A percentile compares a stretch with the other conserved stretches of the same genome.
phyloP scores from a whole-genome alignment of 2,113 vertebrate genomes.

The Sebastes schlegelii region DNA sequence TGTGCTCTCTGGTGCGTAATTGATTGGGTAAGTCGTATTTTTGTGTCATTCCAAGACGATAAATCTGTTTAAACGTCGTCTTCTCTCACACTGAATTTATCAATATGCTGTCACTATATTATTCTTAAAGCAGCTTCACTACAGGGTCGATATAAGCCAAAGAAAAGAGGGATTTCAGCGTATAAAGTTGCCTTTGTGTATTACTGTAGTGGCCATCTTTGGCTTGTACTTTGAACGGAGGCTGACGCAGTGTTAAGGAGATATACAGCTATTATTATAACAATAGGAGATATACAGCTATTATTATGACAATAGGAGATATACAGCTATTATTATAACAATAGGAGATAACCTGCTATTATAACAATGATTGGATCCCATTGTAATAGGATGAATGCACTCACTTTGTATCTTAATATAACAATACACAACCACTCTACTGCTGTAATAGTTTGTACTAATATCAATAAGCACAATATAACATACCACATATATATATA shows the following conservation, averaged over 20 bases:
- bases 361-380: neutral
- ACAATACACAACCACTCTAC: neutral
- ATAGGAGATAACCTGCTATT: neutral
- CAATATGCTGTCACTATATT: neutral
- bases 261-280: neutral
- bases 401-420: neutral
- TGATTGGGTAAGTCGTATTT: constrained; percentile 75
- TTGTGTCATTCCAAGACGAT: constrained; percentile 30
- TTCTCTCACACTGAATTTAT: neutral
- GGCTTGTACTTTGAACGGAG: constrained; percentile 42
- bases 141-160: too few relatives aligned
- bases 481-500: neutral
- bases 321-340: neutral
- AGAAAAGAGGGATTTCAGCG: neutral
- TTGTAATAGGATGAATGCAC: neutral
- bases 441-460: neutral
- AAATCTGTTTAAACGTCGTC: constrained; percentile 18
- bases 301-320: neutral
- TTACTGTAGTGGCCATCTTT: constrained; percentile 75
- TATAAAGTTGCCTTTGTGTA: constrained; percentile 65
- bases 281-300: neutral
- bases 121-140: too few relatives aligned
- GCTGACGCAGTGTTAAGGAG: constrained; percentile 28
- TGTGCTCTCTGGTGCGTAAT: constrained; percentile 58
- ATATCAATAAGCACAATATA: neutral